Base-by-base conservation (phyloP, 1,140 invertebrate species). In the Nephila pilipes region DNA sequence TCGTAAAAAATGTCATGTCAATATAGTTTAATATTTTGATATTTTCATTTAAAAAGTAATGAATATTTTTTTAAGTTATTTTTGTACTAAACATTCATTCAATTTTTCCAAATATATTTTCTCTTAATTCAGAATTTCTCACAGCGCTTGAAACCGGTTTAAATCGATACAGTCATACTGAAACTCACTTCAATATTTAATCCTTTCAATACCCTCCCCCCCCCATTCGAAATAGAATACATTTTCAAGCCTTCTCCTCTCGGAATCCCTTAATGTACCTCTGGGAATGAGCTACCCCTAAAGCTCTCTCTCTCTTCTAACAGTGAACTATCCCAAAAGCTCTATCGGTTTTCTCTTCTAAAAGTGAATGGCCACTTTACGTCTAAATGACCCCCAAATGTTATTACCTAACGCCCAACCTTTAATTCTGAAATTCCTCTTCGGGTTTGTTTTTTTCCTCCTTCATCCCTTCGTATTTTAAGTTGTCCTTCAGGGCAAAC, bases 381-480 rank as follows among this genome's bases (percentile, higher is more conserved):
- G 55, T 60, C 18, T 55, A 57, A 85, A 85, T 60, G n/a, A 25
- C 83, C 55, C 55, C 55, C 55, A 85, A 32, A 85, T 57, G 83
- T 85, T 58, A 57, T 22, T 85, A 57, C 83, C 55, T 0, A 57
- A 58, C 83, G 55, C 83, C 55, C 60, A n/a, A n/a, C 32, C 46
- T 85, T 60, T 85, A 85, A 85, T 85, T 85, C 55, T 29, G 12
- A 2, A 20, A 29, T 16, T 25, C 46, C 12, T 38, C 46, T 22
- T 25, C 14, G 54, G 14, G 22, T 57, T 57, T 57, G 14, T 12
- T 57, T 29, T 46, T 22, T 81, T 46, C 22, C 18, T 29, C 29
- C n/a, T 20, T 10, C 55, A 25, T 85, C 58, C 36, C 58, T 60
- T 58, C 14, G 12, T n/a, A 32, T 2, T 36, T 85, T 36, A 60